A percentile compares a stretch with the other conserved stretches of the same genome.
Evolutionary conservation across 30 jellyfish, hydroid and myxozoan species (phyloP).

Genomic region (Hydra vulgaris): DNA sequence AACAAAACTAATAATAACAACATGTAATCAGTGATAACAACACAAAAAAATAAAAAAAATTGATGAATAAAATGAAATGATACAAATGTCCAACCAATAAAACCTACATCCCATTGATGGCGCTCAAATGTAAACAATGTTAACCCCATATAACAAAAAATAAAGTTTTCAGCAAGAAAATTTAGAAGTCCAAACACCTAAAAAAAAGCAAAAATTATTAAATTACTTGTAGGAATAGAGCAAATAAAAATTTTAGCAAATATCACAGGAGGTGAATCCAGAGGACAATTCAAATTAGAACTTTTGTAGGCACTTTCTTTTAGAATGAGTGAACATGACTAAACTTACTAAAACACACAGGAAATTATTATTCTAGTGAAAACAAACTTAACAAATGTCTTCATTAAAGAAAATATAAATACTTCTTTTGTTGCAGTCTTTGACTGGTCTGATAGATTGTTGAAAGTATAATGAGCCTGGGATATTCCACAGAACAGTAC

Average conservation of each 20-base stretch:
- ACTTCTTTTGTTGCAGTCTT: slow-evolving; percentile 91
- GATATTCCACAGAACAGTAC: slow-evolving; percentile 97
- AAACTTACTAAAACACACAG: too few relatives aligned
- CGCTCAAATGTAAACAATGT: slow-evolving; percentile 87
- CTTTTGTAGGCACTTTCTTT: too few relatives aligned
- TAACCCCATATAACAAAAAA: slow-evolving; percentile 90
- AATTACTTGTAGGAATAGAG: too few relatives aligned
- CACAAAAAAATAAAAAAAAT: background rate
- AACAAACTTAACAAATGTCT: too few relatives aligned
- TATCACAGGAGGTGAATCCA: too few relatives aligned
- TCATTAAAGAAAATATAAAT: too few relatives aligned
- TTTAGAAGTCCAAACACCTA: slow-evolving; percentile 87
- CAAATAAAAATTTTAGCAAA: too few relatives aligned
- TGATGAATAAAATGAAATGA: slow-evolving; percentile 44
- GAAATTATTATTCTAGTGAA: too few relatives aligned
- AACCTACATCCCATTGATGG: slow-evolving; percentile 97
- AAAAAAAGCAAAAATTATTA: slow-evolving; percentile 17
- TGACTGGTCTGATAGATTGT: slow-evolving; percentile 77
- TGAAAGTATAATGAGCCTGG: slow-evolving; percentile 92
- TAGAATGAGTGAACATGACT: too few relatives aligned
- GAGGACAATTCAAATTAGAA: too few relatives aligned
- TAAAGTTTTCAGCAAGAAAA: slow-evolving; percentile 90
- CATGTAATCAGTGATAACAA: background rate
- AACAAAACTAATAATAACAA: background rate
- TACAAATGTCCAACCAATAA: slow-evolving; percentile 94